A percentile compares a stretch with the other conserved stretches of the same genome.
These are phyloP conservation scores for Cremastobaeus sp. DNA, from an alignment of 2,888 invertebrate species.

Conservation along the genomic window DNA sequence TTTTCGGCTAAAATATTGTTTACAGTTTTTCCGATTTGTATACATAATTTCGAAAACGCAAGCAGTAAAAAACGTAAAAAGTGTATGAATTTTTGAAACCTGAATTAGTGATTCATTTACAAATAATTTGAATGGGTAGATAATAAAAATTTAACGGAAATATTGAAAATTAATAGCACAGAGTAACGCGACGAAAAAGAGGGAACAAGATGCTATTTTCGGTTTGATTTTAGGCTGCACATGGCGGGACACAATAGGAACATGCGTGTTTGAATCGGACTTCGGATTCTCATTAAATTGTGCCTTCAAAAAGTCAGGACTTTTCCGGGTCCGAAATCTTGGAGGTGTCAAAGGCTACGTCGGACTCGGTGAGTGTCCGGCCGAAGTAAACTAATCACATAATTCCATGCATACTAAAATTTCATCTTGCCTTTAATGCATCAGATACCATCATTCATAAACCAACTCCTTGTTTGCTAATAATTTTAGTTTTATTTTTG, in stretches of 20 bases:
- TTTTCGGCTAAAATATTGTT: too few relatives aligned
- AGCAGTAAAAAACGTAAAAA: too few relatives aligned
- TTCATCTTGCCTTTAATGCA: conserved; percentile 1
- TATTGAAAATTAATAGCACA: conserved; percentile 72
- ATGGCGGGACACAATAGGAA: conserved; percentile 84
- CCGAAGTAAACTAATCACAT: conserved; percentile 1
- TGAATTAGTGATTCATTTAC: too few relatives aligned
- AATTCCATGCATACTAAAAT: conserved; percentile 7
- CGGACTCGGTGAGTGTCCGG: conserved; percentile 87
- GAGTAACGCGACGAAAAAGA: conserved; percentile 60
- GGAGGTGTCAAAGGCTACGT: conserved; percentile 94
- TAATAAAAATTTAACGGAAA: too few relatives aligned
- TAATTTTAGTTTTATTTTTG: too few relatives aligned
- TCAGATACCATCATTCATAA: conserved; percentile 1
- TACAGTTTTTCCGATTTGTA: too few relatives aligned
- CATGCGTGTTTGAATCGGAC: conserved; percentile 93
- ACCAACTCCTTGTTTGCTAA: neutral
- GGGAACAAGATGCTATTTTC: conserved; percentile 65
- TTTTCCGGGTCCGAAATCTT: conserved; percentile 93
- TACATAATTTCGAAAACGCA: too few relatives aligned
- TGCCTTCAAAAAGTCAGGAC: conserved; percentile 94
- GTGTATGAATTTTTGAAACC: too few relatives aligned
- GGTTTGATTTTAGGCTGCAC: conserved; percentile 81
- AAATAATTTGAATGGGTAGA: neutral
- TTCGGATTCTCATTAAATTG: conserved; percentile 94